Evolutionary conservation across 1,140 invertebrate species (phyloP).

Genomic region (Ridgeia piscesae): DNA sequence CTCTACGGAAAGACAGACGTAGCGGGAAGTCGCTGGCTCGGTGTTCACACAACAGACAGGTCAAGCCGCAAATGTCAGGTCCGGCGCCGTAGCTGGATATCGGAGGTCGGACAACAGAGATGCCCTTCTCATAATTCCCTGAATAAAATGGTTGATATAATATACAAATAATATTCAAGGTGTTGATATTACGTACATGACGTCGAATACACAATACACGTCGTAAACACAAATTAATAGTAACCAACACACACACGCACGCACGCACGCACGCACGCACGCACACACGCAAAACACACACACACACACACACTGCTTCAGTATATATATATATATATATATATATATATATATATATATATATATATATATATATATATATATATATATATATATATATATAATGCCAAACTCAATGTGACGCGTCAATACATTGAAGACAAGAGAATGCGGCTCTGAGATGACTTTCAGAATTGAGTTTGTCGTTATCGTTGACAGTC

Average conservation of each 20-base stretch:
- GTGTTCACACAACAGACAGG: not conserved
- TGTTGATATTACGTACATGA: too few relatives aligned
- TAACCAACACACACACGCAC: too few relatives aligned
- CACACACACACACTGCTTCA: too few relatives aligned
- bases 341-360: too few relatives aligned
- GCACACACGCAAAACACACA: too few relatives aligned
- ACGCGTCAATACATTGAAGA: not conserved
- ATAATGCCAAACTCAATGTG: not conserved
- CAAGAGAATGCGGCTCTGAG: not conserved
- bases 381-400: too few relatives aligned
- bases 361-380: too few relatives aligned
- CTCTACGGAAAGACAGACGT: not conserved
- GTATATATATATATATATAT: too few relatives aligned
- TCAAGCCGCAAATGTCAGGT: not conserved
- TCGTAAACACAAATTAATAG: too few relatives aligned
- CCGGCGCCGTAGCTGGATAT: not conserved
- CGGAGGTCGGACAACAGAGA: not conserved
- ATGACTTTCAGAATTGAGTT: not conserved
- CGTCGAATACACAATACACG: too few relatives aligned
- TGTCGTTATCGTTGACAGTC: not conserved
- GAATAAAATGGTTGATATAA: not conserved
- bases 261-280: too few relatives aligned
- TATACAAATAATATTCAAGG: too few relatives aligned
- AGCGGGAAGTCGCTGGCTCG: not conserved
- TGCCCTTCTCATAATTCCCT: not conserved